Conservation (phyloP, 92 coral and sea anemone genomes). For the Paragorgia papillata region DNA sequence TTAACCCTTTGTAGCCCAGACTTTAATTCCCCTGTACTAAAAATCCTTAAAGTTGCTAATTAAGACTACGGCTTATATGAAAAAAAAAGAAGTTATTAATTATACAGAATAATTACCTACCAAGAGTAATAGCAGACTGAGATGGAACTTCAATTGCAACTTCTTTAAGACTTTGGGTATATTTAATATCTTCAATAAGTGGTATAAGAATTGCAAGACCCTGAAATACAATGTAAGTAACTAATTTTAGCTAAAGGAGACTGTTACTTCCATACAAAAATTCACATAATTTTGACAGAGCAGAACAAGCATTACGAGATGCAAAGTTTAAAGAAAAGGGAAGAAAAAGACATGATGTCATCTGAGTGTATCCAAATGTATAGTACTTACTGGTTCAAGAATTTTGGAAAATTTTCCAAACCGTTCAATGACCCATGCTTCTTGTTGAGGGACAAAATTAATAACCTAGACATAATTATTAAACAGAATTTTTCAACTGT, state of each 20-base stretch:
- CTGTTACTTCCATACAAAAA: no score
- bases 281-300: background rate
- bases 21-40: no score
- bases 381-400: constrained; percentile 87
- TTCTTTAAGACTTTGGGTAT: constrained; percentile 92
- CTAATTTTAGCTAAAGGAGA: no score
- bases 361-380: no score
- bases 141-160: constrained; percentile 95
- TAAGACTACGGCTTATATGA: no score
- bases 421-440: constrained; percentile 94
- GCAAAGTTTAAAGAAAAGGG: no score
- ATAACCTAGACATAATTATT: constrained; percentile 59
- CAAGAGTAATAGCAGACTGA: constrained; percentile 95
- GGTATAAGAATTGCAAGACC: constrained; percentile 96
- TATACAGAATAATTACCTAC: constrained; percentile 45
- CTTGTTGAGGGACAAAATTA: constrained; percentile 99
- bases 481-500: no score
- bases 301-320: no score
- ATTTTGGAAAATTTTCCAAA: constrained; percentile 90
- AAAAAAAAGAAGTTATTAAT: no score
- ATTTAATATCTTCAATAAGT: constrained; percentile 86
- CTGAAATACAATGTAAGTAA: constrained; percentile 25
- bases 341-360: no score
- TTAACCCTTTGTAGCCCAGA: no score
- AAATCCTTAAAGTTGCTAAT: no score